Base-by-base conservation (phyloP, 2,888 invertebrate species). In the Spatulosminthurus flaviceps region DNA sequence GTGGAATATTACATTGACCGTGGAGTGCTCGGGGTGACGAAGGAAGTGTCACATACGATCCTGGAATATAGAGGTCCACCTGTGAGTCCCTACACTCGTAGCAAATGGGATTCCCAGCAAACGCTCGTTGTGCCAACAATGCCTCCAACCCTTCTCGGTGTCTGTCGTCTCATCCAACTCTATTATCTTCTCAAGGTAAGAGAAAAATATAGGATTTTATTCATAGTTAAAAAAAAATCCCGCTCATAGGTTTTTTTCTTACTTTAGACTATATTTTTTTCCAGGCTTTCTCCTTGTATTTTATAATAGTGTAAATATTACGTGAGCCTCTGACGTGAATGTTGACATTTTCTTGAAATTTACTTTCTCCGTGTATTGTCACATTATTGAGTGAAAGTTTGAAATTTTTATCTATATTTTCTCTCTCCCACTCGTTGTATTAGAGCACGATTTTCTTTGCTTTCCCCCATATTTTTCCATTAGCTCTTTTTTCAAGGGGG, bases 1-100 rank as follows among this genome's bases (percentile, higher is more conserved):
- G 92, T 93, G 79, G 93, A 93, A 87, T 93, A 92, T 87, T 92
- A 92, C 87, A 93, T 93, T 84, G 93, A 93, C 87, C 90, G 93
- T 83, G 93, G 92, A 26, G 92, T 93, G 11, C 88, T 93, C 77
- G 93, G 93, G 0, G 90, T 93, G 78, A 92, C 90, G 85, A 93
- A 93, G 86, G 92, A 92, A 85, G 87, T 91, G 69, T 90, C 90
- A 83, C 92, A 92, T 86, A 89, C 91, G 29, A 92, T 93, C 60
- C 90, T 93, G 86, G 93, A 93, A 87, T 92, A 92, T 87, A 89
- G 91, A 84, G 92, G 92, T 1, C 92, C 91, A 82, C 89, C 90
- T 24, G 91, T 93, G 4, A 88, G 89, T 80, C 90, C 92, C 0
- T 90, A 91, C 83, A 89, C 90, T 24, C 87, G 90, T 71, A 90